These are phyloP conservation scores for Sceloporus tristichus DNA, from an alignment of 2,113 vertebrate genomes.

Conservation along the genomic window DNA sequence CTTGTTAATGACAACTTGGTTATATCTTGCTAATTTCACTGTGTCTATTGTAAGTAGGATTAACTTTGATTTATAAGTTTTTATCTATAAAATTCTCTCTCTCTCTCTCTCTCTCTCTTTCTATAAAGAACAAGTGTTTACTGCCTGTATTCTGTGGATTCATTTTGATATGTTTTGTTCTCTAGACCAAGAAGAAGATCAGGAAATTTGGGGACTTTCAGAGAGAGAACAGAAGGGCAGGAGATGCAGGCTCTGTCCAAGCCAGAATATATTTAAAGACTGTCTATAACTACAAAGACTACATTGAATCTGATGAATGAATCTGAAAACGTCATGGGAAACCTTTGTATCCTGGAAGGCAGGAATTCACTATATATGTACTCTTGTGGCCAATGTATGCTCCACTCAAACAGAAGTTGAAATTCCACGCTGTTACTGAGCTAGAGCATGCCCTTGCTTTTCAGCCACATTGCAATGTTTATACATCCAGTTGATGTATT, in stretches of 20 bases:
- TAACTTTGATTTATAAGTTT: not conserved
- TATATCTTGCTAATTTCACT: no score
- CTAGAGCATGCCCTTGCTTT: not conserved
- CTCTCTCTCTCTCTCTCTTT: no score
- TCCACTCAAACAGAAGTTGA: accelerated
- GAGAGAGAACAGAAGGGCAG: constrained; percentile 63
- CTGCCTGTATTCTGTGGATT: not conserved
- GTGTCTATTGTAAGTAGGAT: not conserved
- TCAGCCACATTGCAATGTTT: constrained; percentile 24
- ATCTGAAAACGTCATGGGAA: accelerated
- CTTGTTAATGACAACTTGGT: no score
- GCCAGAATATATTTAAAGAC: constrained; percentile 71
- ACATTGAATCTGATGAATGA: accelerated
- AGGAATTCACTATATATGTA: accelerated
- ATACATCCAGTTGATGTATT: not conserved
- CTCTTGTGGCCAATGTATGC: not conserved
- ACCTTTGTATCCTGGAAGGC: accelerated
- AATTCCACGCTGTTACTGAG: not conserved
- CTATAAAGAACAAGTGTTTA: no score
- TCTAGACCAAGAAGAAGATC: constrained; percentile 73
- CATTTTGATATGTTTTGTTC: constrained; percentile 27
- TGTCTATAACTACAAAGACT: not conserved
- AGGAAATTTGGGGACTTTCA: constrained; percentile 60
- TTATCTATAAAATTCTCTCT: no score
- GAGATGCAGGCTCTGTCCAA: constrained; percentile 77